Evolutionary conservation across 2,888 invertebrate species (phyloP).

Genomic region (Melanotus villosus): DNA sequence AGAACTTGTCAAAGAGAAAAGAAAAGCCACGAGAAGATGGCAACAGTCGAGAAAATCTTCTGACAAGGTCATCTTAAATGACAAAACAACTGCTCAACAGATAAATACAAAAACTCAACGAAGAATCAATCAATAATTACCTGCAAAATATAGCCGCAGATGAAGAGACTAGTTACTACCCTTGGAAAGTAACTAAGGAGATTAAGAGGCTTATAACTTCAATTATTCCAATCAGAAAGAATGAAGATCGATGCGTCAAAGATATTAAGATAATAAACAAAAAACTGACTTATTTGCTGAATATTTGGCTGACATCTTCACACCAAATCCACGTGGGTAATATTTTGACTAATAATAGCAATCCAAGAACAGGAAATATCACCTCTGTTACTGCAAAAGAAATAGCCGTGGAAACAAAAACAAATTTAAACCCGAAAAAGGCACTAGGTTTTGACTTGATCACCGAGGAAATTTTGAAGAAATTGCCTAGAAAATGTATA

Average conservation of each 20-base stretch:
- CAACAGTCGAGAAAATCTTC: conserved; percentile 3
- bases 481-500: conserved; percentile 40
- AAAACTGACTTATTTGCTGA: conserved; percentile 50
- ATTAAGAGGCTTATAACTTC: conserved; percentile 23
- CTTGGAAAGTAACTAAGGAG: conserved; percentile 18
- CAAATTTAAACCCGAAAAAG: conserved; percentile 39
- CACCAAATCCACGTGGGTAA: no score
- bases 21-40: conserved; percentile 11
- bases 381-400: conserved; percentile 31
- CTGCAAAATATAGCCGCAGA: conserved; percentile 12
- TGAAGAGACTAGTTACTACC: conserved; percentile 16
- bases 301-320: conserved; percentile 33
- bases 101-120: conserved; percentile 20
- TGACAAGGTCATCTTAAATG: conserved; percentile 17
- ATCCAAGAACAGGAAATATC: conserved; percentile 31
- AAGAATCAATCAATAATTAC: conserved; percentile 8
- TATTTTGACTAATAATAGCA: no score
- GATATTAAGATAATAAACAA: conserved; percentile 38
- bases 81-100: conserved; percentile 14
- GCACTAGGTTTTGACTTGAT: conserved; percentile 53
- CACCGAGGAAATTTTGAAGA: conserved; percentile 48
- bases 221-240: conserved; percentile 41
- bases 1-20: conserved; percentile 3
- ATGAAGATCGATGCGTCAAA: conserved; percentile 45
- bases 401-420: conserved; percentile 45